phyloP scores from a whole-genome alignment of 2,113 vertebrate species.

The Phalacrocorax pelagicus region DNA sequence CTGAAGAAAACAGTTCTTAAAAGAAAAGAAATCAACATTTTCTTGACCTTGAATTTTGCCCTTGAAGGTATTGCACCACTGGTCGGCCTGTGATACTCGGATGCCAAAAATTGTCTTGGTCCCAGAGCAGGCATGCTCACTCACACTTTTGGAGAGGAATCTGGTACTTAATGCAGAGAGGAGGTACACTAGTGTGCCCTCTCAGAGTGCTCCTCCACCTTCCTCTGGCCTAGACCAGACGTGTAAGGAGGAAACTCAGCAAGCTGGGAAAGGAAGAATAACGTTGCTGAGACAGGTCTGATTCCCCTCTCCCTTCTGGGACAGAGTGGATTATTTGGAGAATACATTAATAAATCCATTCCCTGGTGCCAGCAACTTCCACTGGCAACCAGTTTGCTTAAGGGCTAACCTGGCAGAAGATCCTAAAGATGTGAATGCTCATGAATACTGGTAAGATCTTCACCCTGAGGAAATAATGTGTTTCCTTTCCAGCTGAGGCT shows the following conservation, averaged over 20 bases:
- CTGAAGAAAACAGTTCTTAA: not conserved
- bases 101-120: not conserved
- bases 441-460: not conserved
- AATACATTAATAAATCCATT: not conserved
- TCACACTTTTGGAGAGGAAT: not conserved
- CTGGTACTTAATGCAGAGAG: not conserved
- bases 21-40: not conserved
- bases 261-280: not conserved
- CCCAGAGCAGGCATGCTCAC: not conserved
- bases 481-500: not conserved
- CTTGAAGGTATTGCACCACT: not conserved
- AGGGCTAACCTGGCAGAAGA: not conserved
- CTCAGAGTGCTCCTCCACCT: not conserved
- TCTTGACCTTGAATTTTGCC: not conserved
- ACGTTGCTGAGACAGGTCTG: rapidly evolving
- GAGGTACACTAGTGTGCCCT: rapidly evolving
- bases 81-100: not conserved
- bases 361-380: not conserved
- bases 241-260: not conserved
- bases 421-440: not conserved
- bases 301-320: not conserved
- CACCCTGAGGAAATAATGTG: not conserved
- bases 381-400: not conserved
- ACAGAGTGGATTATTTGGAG: not conserved
- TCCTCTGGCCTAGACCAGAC: not conserved